Evolutionary conservation across 2,113 vertebrate genomes (phyloP).

Genomic region (Saguinus imperator): DNA sequence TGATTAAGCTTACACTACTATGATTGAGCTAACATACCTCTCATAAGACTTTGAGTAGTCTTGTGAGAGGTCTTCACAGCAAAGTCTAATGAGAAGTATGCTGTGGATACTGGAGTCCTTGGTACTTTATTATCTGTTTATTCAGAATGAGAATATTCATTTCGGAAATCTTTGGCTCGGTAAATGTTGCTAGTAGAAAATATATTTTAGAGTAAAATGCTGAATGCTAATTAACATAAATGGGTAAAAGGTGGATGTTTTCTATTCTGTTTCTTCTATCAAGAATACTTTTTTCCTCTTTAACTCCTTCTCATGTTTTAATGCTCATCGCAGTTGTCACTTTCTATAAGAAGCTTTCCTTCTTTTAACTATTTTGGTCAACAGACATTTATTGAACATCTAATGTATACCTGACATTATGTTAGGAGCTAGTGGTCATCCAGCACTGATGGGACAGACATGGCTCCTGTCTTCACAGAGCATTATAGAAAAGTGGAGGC

Average conservation of each 20-base stretch:
- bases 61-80: no score
- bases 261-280: neutral
- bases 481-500: neutral
- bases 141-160: slow-evolving; percentile 22
- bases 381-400: neutral
- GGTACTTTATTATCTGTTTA: neutral
- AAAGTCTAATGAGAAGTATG: neutral
- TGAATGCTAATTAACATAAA: neutral
- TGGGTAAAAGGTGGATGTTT: neutral
- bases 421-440: neutral
- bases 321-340: neutral
- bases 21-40: no score
- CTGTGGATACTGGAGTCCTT: neutral
- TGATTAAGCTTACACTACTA: neutral
- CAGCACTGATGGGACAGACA: neutral
- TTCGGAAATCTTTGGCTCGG: neutral
- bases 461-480: neutral
- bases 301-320: neutral
- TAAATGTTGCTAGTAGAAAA: neutral
- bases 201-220: neutral
- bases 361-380: neutral
- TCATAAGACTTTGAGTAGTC: no score
- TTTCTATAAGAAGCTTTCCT: neutral
- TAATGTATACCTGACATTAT: neutral
- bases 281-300: neutral